Evolutionary conservation across 1,140 invertebrate genomes (phyloP).

Genomic region (Sesamia nonagrioides): DNA sequence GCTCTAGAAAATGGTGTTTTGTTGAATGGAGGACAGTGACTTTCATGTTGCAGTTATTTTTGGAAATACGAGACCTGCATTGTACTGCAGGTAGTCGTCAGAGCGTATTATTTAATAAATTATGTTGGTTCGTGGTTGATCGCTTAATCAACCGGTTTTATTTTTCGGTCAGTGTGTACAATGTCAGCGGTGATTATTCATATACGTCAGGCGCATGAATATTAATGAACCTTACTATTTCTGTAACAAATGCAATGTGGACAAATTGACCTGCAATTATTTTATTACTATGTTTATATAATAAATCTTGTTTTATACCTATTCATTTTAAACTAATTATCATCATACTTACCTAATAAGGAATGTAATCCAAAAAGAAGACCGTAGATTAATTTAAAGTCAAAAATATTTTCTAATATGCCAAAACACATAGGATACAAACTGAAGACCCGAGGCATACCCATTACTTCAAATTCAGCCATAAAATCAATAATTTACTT

Average conservation of each 20-base stretch:
- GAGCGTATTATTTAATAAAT: slow-evolving; percentile 25
- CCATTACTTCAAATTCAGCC: no score
- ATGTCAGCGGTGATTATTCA: slow-evolving; percentile 32
- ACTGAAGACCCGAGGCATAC: no score
- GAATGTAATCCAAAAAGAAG: no score
- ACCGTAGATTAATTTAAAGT: no score
- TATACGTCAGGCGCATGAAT: slow-evolving; percentile 36
- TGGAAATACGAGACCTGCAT: slow-evolving; percentile 25
- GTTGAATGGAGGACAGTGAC: slow-evolving; percentile 36
- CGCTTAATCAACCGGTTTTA: slow-evolving; percentile 30
- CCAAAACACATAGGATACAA: no score
- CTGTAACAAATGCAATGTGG: not conserved
- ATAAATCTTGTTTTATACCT: no score
- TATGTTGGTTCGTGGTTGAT: slow-evolving; percentile 11
- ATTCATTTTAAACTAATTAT: no score
- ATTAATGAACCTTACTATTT: slow-evolving; percentile 22
- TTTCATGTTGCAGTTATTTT: slow-evolving; percentile 34
- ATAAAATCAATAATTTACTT: no score
- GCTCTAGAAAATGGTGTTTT: slow-evolving; percentile 3
- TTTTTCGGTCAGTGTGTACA: slow-evolving; percentile 43
- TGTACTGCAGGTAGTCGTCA: slow-evolving; percentile 14
- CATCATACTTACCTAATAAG: no score
- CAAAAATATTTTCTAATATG: no score
- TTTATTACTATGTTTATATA: not conserved
- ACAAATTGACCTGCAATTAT: slow-evolving; percentile 5